These are phyloP conservation scores for Cygnus olor DNA, from an alignment of 2,797 vertebrate species.

Conservation along the genomic window DNA sequence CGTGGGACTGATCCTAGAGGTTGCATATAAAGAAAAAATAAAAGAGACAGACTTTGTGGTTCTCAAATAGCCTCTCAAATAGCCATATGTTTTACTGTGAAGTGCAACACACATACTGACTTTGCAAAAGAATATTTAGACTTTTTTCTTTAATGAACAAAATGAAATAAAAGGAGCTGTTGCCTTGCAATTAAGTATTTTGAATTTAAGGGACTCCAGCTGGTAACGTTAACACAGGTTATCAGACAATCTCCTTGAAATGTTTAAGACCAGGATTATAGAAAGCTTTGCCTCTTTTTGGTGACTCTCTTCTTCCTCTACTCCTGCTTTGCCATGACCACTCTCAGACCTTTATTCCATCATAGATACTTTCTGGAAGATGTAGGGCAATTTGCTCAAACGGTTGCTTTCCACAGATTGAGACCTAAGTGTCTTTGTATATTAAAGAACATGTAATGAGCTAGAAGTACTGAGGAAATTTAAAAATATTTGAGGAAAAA, in stretches of 20 bases:
- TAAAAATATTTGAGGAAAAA: background rate
- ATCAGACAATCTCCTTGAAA: background rate
- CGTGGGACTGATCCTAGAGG: background rate
- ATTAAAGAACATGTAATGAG: background rate
- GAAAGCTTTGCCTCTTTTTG: background rate
- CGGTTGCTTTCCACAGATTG: background rate
- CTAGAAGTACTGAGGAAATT: background rate
- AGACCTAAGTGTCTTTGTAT: background rate
- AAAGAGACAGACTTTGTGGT: background rate
- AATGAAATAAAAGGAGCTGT: background rate
- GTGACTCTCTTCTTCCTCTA: background rate
- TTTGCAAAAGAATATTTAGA: background rate
- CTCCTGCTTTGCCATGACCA: background rate
- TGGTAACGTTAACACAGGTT: background rate
- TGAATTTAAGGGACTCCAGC: background rate
- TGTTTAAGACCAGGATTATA: background rate
- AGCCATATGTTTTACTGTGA: background rate
- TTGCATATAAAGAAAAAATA: background rate
- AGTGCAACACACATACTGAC: background rate
- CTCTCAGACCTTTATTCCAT: background rate
- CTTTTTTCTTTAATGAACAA: background rate
- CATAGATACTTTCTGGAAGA: background rate
- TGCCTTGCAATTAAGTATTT: background rate
- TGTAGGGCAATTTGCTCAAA: background rate
- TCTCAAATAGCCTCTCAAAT: background rate